Evolutionary conservation across 2,113 vertebrate species (phyloP), one percentile per base, ranked within the genome.

Genomic region (Zingel zingel): DNA sequence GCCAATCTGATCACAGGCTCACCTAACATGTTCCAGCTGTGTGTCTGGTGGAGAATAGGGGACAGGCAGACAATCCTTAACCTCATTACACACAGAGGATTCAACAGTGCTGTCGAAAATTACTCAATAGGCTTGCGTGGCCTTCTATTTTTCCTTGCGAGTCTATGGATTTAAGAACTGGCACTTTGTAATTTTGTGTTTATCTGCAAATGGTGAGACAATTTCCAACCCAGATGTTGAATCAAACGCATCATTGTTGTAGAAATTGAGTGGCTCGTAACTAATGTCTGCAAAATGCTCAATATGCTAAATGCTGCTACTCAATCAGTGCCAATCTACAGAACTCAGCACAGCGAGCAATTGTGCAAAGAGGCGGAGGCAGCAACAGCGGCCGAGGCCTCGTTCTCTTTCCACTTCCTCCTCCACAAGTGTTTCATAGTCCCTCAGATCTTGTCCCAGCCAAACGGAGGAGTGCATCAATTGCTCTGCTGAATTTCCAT

Each of bases 401-500:
- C 39, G 45, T 81, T 88, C 39, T 79, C 66, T 71, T 72, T 63
- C 45, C 18, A 19, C 68, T 83, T 66, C 65, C 84, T 74, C 71
- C 59, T 47, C 58, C 80, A 91, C 88, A 90, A 90, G 83, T 86
- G 86, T 83, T 88, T 81, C 84, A 19, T 27, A 75, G 85, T 90
- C 82, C 76, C 87, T 90, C 74, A 82, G 86, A 90, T 91, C 85
- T 87, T 80, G 87, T 92, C 80, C 83, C 77, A 73, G 85, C 82
- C 86, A 89, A 92, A 92, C 18, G 36, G 62, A 81, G 89, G 50
- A 91, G 81, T 92, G 83, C 85, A 91, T 93, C 90, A 92, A 91
- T 86, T 87, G 90, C 91, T 90, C 86, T 68, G 68, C 88, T 81
- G 93, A 82, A 91, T 92, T 87, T 92, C 83, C 87, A 91, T 93